These are phyloP conservation scores for Seira ritae DNA, from an alignment of 2,888 invertebrate species.

Conservation along the genomic window DNA sequence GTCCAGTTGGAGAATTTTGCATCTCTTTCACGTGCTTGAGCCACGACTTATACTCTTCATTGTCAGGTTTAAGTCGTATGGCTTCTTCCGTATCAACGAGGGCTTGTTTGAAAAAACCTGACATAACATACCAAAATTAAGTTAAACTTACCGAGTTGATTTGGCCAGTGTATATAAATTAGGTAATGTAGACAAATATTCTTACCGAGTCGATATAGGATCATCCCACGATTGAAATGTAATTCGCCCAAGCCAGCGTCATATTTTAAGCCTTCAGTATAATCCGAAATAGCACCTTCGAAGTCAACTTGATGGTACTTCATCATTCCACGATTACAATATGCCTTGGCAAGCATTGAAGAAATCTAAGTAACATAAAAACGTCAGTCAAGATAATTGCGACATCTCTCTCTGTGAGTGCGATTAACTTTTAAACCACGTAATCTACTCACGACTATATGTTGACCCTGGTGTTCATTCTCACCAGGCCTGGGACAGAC, in stretches of 20 bases:
- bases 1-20: slow-evolving; percentile 15
- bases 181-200: background rate
- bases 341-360: too few species aligned
- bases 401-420: too few species aligned
- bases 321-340: slow-evolving; percentile 76
- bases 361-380: too few species aligned
- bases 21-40: slow-evolving; percentile 49
- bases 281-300: slow-evolving; percentile 75
- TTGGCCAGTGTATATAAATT: background rate
- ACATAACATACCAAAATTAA: slow-evolving; percentile 26
- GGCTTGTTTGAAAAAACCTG: slow-evolving; percentile 73
- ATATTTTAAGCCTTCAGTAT: slow-evolving; percentile 74
- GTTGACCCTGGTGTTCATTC: too few species aligned
- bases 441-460: too few species aligned
- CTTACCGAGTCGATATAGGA: slow-evolving; percentile 76
- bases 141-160: background rate
- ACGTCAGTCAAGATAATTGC: too few species aligned
- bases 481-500: too few species aligned
- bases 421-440: too few species aligned
- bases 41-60: slow-evolving; percentile 73
- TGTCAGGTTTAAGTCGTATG: slow-evolving; percentile 69
- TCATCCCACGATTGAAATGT: slow-evolving; percentile 76
- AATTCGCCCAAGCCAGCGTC: slow-evolving; percentile 74
- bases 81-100: slow-evolving; percentile 72
- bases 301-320: slow-evolving; percentile 76